A percentile compares a stretch with the other conserved stretches of the same genome.
Conservation (phyloP, 2,113 vertebrate species). For the Chrysochloris asiatica region DNA sequence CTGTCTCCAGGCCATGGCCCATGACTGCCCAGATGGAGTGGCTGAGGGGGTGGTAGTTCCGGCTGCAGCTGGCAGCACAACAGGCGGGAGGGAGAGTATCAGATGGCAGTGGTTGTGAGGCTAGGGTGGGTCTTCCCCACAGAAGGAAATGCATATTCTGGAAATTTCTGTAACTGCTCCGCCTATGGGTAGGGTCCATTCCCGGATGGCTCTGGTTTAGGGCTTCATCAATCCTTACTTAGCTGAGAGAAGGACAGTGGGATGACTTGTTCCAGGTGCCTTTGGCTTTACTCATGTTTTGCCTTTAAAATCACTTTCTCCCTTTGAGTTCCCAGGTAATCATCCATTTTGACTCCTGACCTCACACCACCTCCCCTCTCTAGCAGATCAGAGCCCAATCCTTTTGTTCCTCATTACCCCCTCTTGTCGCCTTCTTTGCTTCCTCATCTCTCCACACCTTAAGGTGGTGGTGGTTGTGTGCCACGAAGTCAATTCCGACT, state of each 20-base stretch:
- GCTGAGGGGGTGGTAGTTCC: not conserved
- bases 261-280: too few species aligned
- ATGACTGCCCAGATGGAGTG: not conserved
- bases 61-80: not conserved
- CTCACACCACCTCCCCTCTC: not conserved
- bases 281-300: not conserved
- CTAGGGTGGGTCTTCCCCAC: not conserved
- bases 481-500: too few species aligned
- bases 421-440: not conserved
- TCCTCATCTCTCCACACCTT: not conserved
- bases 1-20: slow-evolving; percentile 17
- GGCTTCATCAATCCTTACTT: not conserved
- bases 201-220: not conserved
- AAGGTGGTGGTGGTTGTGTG: too few species aligned
- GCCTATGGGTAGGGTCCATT: not conserved
- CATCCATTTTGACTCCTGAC: not conserved
- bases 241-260: not conserved
- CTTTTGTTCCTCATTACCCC: not conserved
- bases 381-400: not conserved
- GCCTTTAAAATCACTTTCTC: not conserved
- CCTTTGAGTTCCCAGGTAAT: not conserved
- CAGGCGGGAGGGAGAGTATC: not conserved
- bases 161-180: slow-evolving; percentile 8
- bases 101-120: not conserved
- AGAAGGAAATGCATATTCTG: slow-evolving; percentile 7